Conservation (phyloP, 2,113 vertebrate genomes). For the Catharus minimus region DNA sequence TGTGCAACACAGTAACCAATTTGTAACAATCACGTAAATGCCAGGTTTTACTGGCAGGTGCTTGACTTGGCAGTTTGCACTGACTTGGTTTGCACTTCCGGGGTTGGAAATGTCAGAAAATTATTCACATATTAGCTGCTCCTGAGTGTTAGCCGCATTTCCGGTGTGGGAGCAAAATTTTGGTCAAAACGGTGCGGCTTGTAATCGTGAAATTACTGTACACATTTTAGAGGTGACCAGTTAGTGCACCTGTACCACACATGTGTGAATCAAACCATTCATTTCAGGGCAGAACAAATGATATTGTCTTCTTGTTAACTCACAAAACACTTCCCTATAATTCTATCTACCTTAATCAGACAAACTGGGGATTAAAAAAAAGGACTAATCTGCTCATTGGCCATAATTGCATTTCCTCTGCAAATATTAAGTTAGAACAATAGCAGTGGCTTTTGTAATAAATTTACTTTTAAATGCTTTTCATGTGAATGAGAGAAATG, state of each 20-base stretch:
- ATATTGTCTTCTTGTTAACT: background rate
- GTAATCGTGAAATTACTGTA: too few species aligned
- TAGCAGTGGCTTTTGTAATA: background rate
- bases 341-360: background rate
- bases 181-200: too few species aligned
- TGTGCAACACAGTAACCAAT: too few species aligned
- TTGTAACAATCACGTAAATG: too few species aligned
- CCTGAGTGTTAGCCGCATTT: too few species aligned
- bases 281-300: background rate
- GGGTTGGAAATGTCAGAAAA: too few species aligned
- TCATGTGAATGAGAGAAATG: background rate
- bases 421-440: conserved; percentile 11
- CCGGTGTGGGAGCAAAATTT: too few species aligned
- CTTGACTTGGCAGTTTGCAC: too few species aligned
- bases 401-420: background rate
- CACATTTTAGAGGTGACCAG: background rate
- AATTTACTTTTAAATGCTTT: background rate
- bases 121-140: too few species aligned
- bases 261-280: background rate
- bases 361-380: background rate
- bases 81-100: too few species aligned
- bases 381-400: background rate
- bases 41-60: too few species aligned
- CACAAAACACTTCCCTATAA: background rate
- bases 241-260: background rate